Conservation (phyloP, 2,888 invertebrate species). For the Xylophagus ater region DNA sequence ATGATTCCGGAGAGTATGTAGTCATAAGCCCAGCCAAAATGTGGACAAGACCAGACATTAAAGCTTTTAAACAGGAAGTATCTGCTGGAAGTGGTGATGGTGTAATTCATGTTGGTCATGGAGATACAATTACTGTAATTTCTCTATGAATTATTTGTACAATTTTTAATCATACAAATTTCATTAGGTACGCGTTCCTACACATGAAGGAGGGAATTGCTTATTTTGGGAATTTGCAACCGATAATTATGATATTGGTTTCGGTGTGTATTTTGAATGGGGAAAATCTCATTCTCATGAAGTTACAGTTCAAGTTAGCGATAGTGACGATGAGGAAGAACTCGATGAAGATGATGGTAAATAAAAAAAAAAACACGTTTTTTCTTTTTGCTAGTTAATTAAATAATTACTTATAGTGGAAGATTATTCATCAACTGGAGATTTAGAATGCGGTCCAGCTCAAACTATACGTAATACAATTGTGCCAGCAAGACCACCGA, state of each 20-base stretch:
- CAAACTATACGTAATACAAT: constrained; percentile 18
- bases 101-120: constrained; percentile 86
- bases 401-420: constrained; percentile 7
- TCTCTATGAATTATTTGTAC: constrained; percentile 2
- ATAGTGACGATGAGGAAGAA: constrained; percentile 72
- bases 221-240: constrained; percentile 99
- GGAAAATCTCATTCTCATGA: constrained; percentile 74
- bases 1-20: constrained; percentile 39
- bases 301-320: constrained; percentile 85
- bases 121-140: constrained; percentile 87
- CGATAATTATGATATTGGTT: constrained; percentile 94
- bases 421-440: constrained; percentile 39
- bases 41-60: constrained; percentile 88
- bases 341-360: constrained; percentile 40
- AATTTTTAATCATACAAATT: not conserved
- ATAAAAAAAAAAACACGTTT: too few species aligned
- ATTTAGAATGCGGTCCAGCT: constrained; percentile 49
- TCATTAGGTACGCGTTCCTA: constrained; percentile 73
- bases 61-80: constrained; percentile 82
- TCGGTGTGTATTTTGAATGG: constrained; percentile 98
- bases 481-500: constrained; percentile 21
- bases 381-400: not conserved
- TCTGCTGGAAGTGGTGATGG: constrained; percentile 72
- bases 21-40: constrained; percentile 70
- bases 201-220: constrained; percentile 83